These are phyloP conservation scores for Temnothorax rugatulus DNA, from an alignment of 2,888 invertebrate species.

Conservation along the genomic window DNA sequence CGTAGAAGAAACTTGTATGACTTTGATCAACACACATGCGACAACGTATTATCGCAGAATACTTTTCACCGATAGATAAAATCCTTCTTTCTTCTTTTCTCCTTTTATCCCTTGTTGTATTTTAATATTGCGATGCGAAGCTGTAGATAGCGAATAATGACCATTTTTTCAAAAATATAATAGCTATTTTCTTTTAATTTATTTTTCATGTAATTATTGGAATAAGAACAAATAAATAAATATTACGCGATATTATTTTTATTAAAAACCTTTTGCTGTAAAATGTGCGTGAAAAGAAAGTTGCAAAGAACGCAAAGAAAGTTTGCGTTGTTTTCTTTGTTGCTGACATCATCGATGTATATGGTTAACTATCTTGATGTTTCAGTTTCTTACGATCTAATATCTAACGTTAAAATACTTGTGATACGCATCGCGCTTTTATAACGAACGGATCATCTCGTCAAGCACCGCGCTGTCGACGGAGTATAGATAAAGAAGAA, in stretches of 20 bases:
- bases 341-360: slow-evolving; percentile 30
- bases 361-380: slow-evolving; percentile 18
- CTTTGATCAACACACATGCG: not conserved
- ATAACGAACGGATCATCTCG: slow-evolving; percentile 35
- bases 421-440: slow-evolving; percentile 39
- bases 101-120: not conserved
- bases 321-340: not conserved
- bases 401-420: slow-evolving; percentile 30
- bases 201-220: not conserved
- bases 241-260: not conserved
- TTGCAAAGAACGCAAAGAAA: too few relatives aligned
- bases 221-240: not conserved
- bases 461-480: slow-evolving; percentile 37
- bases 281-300: not conserved
- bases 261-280: not conserved
- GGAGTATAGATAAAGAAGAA: slow-evolving; percentile 41
- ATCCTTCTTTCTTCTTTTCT: not conserved
- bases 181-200: not conserved
- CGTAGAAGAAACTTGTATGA: slow-evolving; percentile 1
- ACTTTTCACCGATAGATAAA: not conserved
- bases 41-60: not conserved
- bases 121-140: not conserved
- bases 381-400: slow-evolving; percentile 27
- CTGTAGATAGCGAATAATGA: not conserved
- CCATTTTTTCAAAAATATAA: not conserved